Evolutionary conservation across 2,888 invertebrate species (phyloP), one percentile per base, ranked within the genome.

Genomic region (Morpho deidamia): DNA sequence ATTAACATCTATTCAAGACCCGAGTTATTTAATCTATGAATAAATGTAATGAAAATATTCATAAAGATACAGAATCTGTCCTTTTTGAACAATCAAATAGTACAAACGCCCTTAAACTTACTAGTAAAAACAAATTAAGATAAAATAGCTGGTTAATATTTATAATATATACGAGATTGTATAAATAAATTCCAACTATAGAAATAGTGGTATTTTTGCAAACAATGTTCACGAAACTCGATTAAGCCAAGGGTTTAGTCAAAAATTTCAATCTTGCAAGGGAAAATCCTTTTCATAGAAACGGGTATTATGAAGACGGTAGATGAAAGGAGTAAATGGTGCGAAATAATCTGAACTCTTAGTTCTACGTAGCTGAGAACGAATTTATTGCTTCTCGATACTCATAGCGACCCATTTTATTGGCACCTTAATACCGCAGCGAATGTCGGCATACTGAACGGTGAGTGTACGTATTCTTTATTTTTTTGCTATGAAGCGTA

Each of bases 301-400:
- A 71, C 77, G 73, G 72, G 81, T 74, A 79, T 87, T 84, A 85
- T 82, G 76, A 80, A 83, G 81, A 81, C 76, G 79, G 76, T 76
- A 74, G 72, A 72, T 85, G 85, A 87, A 87, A 86, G 81, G 84
- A 80, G 83, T 84, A 85, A 87, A 87, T 87, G 85, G 84, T 74
- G 83, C 70, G 86, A 86, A 84, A 86, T 88, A 88, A 88, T 88
- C 87, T 80, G 77, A 72, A 78, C 84, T 85, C 86, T 85, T 84
- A 85, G 86, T 83, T 85, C 83, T 82, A 73, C 81, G 81, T 74
- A 76, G 81, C 78, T 83, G 79, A 77, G 81, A 84, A 80, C 78
- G 82, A 87, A 87, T 87, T 88, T 87, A 88, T 87, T 84, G 79
- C 81, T 73, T 66, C 72, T 72, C 78, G 76, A 79, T 80, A 78